Conservation (phyloP, 2,797 vertebrate species). For the Typhlichthys eigenmanni region DNA sequence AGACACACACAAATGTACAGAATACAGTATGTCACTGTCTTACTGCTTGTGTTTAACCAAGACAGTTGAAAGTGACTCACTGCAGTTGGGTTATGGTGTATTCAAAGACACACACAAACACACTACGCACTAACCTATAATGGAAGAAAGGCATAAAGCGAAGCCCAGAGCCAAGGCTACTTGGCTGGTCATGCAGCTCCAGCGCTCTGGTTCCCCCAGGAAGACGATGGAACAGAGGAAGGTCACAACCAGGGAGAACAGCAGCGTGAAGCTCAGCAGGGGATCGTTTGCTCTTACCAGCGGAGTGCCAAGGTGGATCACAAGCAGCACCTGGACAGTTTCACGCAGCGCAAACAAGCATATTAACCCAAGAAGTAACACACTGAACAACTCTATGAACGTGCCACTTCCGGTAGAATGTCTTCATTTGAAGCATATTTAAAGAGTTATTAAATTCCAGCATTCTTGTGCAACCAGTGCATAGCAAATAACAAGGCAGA, state of each 20-base stretch:
- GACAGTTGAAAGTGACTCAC: background rate
- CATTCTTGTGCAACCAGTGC: too few species aligned
- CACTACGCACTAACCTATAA: constrained; percentile 70
- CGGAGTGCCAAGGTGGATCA: constrained; percentile 72
- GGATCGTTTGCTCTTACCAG: constrained; percentile 80
- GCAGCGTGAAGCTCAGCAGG: constrained; percentile 80
- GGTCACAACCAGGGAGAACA: constrained; percentile 79
- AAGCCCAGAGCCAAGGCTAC: constrained; percentile 83
- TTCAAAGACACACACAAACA: background rate
- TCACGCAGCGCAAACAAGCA: constrained; percentile 3
- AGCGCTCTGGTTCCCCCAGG: constrained; percentile 76
- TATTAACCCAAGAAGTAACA: too few species aligned
- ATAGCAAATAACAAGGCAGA: too few species aligned
- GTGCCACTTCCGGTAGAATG: too few species aligned
- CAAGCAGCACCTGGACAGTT: constrained; percentile 69
- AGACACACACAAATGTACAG: background rate
- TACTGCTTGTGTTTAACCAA: background rate
- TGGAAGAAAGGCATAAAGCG: constrained; percentile 80
- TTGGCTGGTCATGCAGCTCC: constrained; percentile 87
- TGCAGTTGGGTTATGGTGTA: background rate
- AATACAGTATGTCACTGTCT: too few species aligned
- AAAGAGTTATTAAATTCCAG: too few species aligned
- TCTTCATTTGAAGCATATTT: too few species aligned
- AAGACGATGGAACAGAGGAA: constrained; percentile 84
- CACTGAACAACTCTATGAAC: too few species aligned